Percentiles rank a stretch among this genome's conserved stretches.
Conservation (phyloP, 2,113 vertebrate genomes). For the Cryptoleucopteryx plumbea region DNA sequence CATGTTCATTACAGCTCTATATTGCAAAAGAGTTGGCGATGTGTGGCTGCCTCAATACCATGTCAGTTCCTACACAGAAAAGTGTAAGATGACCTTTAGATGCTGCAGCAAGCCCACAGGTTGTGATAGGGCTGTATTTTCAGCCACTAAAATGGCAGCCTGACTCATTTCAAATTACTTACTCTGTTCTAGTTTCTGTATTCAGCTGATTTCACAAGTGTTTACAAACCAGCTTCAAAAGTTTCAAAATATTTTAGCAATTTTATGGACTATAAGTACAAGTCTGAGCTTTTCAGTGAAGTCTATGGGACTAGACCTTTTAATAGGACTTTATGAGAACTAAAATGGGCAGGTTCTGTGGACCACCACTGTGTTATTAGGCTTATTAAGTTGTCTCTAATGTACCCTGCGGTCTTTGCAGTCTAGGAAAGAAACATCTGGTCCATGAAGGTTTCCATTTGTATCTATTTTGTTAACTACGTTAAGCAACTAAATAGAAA, state of each 20-base stretch:
- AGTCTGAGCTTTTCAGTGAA: not conserved
- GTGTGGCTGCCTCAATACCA: not conserved
- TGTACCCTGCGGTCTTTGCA: not conserved
- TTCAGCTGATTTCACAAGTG: not conserved
- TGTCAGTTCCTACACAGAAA: not conserved
- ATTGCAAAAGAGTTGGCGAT: accelerated
- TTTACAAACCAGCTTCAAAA: not conserved
- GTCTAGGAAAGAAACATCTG: constrained; percentile 39
- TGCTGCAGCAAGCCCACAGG: not conserved
- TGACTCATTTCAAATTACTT: not conserved
- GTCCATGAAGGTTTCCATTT: constrained; percentile 14
- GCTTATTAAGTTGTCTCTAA: constrained; percentile 18
- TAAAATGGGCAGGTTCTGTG: not conserved
- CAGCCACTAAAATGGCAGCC: not conserved
- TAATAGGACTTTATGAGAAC: not conserved
- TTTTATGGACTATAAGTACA: not conserved
- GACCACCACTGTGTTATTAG: constrained; percentile 33
- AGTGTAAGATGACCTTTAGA: not conserved
- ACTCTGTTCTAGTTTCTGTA: not conserved
- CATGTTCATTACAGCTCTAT: accelerated
- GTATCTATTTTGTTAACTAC: not conserved
- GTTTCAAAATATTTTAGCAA: not conserved
- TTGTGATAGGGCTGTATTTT: not conserved
- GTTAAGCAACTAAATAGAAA: not conserved
- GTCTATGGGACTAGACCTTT: not conserved